These are phyloP conservation scores for Brachionus manjavacas DNA, from an alignment of 1,140 invertebrate genomes.

Conservation along the genomic window DNA sequence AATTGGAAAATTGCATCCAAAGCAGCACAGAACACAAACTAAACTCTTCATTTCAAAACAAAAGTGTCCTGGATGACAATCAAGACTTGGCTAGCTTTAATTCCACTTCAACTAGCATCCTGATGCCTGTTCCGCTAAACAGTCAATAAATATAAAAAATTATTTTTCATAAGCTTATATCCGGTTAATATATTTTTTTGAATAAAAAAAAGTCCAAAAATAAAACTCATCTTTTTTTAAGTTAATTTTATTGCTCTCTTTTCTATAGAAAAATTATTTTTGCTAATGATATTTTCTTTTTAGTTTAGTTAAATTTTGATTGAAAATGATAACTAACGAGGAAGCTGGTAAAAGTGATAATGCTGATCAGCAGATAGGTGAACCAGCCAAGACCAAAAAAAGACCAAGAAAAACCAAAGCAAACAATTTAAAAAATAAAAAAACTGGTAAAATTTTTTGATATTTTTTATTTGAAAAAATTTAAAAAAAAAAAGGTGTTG, in stretches of 20 bases:
- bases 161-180: background rate
- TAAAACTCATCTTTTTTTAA: background rate
- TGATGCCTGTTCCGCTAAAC: background rate
- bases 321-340: background rate
- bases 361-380: background rate
- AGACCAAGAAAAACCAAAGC: background rate
- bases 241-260: background rate
- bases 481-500: background rate
- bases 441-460: background rate
- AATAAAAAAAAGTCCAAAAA: background rate
- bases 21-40: background rate
- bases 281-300: background rate
- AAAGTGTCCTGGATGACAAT: background rate
- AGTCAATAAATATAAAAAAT: background rate
- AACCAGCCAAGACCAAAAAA: background rate
- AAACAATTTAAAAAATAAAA: background rate
- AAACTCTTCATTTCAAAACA: background rate
- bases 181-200: conserved; percentile 3
- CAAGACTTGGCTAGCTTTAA: background rate
- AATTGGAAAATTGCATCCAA: background rate
- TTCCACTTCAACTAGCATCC: background rate
- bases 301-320: background rate
- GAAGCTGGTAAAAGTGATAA: background rate
- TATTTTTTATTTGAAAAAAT: background rate
- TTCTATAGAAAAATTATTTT: background rate